These are phyloP conservation scores for Gasterosteus nipponicus DNA, from an alignment of 2,113 vertebrate genomes.

Conservation along the genomic window DNA sequence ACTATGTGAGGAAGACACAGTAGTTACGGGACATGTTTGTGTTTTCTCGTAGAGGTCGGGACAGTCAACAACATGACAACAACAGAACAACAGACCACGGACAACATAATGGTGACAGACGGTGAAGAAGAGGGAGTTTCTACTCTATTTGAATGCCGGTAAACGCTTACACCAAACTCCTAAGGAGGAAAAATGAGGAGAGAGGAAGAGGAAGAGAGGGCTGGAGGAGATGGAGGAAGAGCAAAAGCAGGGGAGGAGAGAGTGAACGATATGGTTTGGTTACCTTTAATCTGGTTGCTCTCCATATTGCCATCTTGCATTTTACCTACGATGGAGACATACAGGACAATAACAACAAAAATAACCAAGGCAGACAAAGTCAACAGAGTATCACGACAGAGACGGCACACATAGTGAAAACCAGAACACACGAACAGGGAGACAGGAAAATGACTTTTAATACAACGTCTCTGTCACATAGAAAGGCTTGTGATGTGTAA, in stretches of 20 bases:
- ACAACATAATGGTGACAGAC: constrained; percentile 69
- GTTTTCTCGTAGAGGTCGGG: constrained; percentile 53
- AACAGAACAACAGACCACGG: constrained; percentile 67
- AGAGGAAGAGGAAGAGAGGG: neutral
- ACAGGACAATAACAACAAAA: constrained; percentile 92
- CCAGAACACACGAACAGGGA: constrained; percentile 82
- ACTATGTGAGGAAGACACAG: constrained; percentile 3
- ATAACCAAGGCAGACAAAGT: constrained; percentile 86
- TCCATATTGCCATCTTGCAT: constrained; percentile 99
- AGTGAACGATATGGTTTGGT: constrained; percentile 82
- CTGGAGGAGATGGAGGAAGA: neutral
- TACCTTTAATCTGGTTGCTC: constrained; percentile 99
- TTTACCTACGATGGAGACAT: constrained; percentile 99
- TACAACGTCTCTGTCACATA: constrained; percentile 77
- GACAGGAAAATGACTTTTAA: constrained; percentile 84
- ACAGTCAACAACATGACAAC: constrained; percentile 64
- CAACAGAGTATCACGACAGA: constrained; percentile 76
- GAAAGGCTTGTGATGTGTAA: constrained; percentile 54
- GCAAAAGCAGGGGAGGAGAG: constrained; percentile 34
- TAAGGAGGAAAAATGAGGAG: constrained; percentile 32
- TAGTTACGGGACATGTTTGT: constrained; percentile 34
- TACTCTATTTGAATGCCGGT: constrained; percentile 47
- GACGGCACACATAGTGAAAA: constrained; percentile 68
- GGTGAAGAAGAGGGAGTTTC: constrained; percentile 41
- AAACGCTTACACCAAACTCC: constrained; percentile 45